Evolutionary conservation across 2,797 vertebrate species (phyloP).

Genomic region (Bucorvus abyssinicus): DNA sequence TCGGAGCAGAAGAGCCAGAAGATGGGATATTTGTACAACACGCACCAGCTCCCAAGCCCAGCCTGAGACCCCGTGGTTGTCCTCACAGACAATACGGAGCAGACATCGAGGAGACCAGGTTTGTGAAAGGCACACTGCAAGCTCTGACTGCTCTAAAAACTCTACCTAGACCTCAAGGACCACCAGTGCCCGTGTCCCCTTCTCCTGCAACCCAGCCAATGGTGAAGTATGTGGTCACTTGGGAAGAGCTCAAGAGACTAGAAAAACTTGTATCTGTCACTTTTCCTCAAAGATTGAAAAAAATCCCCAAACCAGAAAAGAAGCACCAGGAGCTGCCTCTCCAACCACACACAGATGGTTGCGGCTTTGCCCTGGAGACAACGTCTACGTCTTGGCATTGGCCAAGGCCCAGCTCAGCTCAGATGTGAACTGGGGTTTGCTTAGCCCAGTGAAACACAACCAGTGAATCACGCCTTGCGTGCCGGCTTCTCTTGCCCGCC

Average conservation of each 20-base stretch:
- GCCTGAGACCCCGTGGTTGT: rapidly evolving
- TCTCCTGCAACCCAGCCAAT: background rate
- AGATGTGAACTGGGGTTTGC: background rate
- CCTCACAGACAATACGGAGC: rapidly evolving
- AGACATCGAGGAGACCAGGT: background rate
- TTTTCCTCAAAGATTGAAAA: background rate
- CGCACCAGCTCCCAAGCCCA: background rate
- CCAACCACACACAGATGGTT: background rate
- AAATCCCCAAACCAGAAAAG: background rate
- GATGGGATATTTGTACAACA: background rate
- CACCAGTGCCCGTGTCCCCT: background rate
- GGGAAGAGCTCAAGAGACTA: background rate
- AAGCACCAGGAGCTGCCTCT: background rate
- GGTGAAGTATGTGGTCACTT: background rate
- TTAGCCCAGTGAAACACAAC: background rate
- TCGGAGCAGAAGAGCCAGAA: background rate
- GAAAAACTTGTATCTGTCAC: background rate
- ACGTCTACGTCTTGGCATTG: background rate
- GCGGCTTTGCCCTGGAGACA: background rate
- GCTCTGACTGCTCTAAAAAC: background rate
- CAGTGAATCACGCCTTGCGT: background rate
- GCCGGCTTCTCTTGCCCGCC: background rate
- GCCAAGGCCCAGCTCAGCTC: background rate
- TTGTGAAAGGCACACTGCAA: background rate
- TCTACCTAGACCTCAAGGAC: background rate